Base-by-base conservation (phyloP, 2,797 vertebrate species). In the Characodon lateralis region DNA sequence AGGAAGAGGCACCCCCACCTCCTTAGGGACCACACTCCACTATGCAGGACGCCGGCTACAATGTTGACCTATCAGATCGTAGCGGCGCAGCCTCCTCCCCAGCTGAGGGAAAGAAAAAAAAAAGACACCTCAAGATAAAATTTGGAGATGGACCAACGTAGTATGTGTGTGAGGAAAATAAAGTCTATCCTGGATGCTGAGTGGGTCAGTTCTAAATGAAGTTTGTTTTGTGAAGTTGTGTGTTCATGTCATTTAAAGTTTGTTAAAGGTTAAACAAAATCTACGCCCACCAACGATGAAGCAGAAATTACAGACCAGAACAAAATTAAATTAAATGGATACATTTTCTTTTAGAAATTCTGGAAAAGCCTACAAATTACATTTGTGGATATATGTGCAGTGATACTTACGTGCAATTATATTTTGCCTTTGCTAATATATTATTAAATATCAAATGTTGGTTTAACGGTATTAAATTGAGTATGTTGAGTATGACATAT, bases 201-300 rank as follows among this genome's bases (percentile, higher is more conserved):
- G 86, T 76, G 87, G 78, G 84, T 91, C 80, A 82, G 80, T 84
- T 88, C 77, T 88, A 77, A 85, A 69, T 74, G 84, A 84, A 10
- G 85, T 86, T 81, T 84, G 20, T 78, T 73, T 79, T 77, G 85
- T 87, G 85, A 92, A 80, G 83, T 76, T 82, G 82, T 74, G 71
- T 71, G 63, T 74, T 79, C 39, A 31, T 76, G 81, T 61, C 63
- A 56, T 70, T 71, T 31, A 39, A 39, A 55, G 76, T 56, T 72
- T 59, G 56, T 77, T 46, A 48, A 46, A 56, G 48, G 46, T 70
- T 48, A 83, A 79, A 76, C 58, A n/a, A 75, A 85, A 66, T 56
- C 48, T 51, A 77, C 76, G 80, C 46, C 35, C 71, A 58, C 51
- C 53, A 56, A 53, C 12, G 26, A 75, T 12, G 35, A 79, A 73